phyloP scores from a whole-genome alignment of 1,140 invertebrate species.

The Thereuonema tuberculata region DNA sequence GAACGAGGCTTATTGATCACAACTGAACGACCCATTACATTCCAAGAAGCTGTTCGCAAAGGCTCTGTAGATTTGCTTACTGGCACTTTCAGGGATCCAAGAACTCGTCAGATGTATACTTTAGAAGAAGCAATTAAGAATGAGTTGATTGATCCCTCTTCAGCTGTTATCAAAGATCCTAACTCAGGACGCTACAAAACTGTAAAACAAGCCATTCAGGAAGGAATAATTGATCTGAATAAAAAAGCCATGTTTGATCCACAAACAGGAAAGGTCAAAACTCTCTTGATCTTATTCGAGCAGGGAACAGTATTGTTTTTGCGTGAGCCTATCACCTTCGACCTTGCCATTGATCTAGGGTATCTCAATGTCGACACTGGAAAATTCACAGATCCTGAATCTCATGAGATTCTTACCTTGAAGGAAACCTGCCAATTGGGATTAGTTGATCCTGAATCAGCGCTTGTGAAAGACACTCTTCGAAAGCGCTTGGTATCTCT shows the following conservation, averaged over 20 bases:
- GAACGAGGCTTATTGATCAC: constrained; percentile 56
- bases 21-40: constrained; percentile 50
- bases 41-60: constrained; percentile 40
- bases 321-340: constrained; percentile 55
- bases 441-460: constrained; percentile 72
- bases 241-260: constrained; percentile 51
- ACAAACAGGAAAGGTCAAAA: constrained; percentile 44
- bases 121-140: constrained; percentile 62
- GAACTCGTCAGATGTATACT: constrained; percentile 46
- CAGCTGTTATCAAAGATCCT: constrained; percentile 61
- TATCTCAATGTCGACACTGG: constrained; percentile 54
- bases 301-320: constrained; percentile 53
- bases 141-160: constrained; percentile 57
- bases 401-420: constrained; percentile 53
- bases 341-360: constrained; percentile 56
- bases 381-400: constrained; percentile 56
- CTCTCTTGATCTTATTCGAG: constrained; percentile 55
- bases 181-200: constrained; percentile 54
- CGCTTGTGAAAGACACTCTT: constrained; percentile 69
- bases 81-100: constrained; percentile 35
- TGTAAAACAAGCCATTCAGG: constrained; percentile 51
- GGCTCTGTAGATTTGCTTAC: constrained; percentile 32
- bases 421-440: constrained; percentile 69
- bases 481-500: constrained; percentile 67
- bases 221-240: constrained; percentile 52